Conservation (phyloP, 2,113 vertebrate genomes). For the Mormyrus lacerda region DNA sequence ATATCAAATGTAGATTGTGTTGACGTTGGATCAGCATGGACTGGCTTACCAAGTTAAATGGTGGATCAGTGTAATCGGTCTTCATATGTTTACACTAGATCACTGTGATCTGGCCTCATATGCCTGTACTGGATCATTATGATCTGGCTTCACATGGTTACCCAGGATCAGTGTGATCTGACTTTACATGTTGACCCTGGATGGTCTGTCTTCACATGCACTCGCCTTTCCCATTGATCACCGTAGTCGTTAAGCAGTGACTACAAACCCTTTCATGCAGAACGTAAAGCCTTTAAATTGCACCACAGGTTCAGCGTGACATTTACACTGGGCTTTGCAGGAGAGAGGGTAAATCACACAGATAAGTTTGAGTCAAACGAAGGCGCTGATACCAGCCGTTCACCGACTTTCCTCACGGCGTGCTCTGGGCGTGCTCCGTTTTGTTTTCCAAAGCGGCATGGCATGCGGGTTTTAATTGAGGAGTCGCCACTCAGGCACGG, state of each 20-base stretch:
- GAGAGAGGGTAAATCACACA: neutral
- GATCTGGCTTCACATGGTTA: neutral
- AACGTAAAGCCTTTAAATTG: neutral
- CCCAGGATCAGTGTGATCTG: neutral
- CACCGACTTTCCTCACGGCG: no score
- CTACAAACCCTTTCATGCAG: neutral
- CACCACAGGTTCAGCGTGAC: neutral
- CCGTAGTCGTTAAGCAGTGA: neutral
- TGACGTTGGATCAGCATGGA: neutral
- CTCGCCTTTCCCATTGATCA: neutral
- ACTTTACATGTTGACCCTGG: neutral
- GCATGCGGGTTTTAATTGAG: neutral
- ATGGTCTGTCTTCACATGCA: neutral
- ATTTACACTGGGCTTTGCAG: neutral
- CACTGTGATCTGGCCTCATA: neutral
- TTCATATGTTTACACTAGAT: neutral
- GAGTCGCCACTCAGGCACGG: neutral
- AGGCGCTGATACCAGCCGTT: neutral
- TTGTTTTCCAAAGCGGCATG: no score
- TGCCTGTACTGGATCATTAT: neutral
- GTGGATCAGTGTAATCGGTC: neutral
- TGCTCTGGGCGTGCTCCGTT: neutral
- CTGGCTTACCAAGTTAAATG: neutral
- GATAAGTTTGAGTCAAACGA: neutral
- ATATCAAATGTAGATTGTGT: neutral